A percentile compares a stretch with the other conserved stretches of the same genome.
Evolutionary conservation across 2,888 invertebrate genomes (phyloP).

Genomic region (Hirtodrosophila trivittata): DNA sequence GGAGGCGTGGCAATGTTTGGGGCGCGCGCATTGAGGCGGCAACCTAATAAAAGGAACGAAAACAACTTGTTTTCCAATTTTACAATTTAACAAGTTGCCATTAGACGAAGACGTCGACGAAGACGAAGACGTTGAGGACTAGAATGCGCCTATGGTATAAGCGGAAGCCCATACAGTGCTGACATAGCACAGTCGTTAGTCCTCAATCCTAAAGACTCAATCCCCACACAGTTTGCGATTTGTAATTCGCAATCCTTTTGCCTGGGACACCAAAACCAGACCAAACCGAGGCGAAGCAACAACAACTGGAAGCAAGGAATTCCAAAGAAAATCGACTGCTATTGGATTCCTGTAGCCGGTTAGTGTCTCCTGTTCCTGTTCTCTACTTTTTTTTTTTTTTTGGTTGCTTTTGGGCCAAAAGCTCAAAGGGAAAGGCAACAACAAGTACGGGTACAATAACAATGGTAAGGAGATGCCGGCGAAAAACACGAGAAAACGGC

Average conservation of each 20-base stretch:
- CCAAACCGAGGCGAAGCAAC: conserved; percentile 26
- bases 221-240: conserved; percentile 24
- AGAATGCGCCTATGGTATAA: conserved; percentile 21
- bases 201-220: conserved; percentile 34
- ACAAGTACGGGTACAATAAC: conserved; percentile 34
- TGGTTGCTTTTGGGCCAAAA: conserved; percentile 19
- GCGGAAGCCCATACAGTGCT: conserved; percentile 13
- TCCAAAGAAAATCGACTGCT: conserved; percentile 78
- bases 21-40: conserved; percentile 73
- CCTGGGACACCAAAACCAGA: conserved; percentile 34
- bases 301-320: conserved; percentile 58
- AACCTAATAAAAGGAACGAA: conserved; percentile 81
- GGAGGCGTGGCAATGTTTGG: conserved; percentile 34
- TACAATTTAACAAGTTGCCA: conserved; percentile 82
- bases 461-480: conserved; percentile 46
- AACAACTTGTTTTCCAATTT: conserved; percentile 83
- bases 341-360: conserved; percentile 67
- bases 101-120: conserved; percentile 52
- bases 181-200: conserved; percentile 57
- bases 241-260: conserved; percentile 75
- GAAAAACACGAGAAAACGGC: conserved; percentile 24
- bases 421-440: conserved; percentile 35
- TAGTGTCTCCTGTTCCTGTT: conserved; percentile 42
- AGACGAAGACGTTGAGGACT: conserved; percentile 14
- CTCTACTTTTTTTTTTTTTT: neutral